Conservation (phyloP, 1,140 invertebrate genomes). For the Eubasilissa regina region DNA sequence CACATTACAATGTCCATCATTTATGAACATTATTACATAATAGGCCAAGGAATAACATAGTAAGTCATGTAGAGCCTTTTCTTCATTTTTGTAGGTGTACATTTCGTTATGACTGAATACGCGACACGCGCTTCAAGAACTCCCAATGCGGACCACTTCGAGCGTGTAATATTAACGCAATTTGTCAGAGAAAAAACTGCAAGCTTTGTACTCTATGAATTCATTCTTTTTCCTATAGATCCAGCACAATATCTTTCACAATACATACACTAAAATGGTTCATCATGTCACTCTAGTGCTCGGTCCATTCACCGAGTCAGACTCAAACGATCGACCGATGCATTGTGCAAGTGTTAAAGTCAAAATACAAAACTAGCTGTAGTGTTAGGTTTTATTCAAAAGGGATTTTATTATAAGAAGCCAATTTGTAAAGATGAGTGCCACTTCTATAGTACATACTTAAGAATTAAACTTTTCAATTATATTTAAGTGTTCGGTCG, state of each 20-base stretch:
- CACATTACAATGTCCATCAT: too few species aligned
- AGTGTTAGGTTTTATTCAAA: not conserved
- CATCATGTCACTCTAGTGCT: slow-evolving; percentile 10
- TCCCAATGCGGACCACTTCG: slow-evolving; percentile 45
- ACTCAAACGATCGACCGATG: not conserved
- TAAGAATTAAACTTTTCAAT: slow-evolving; percentile 22
- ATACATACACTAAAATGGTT: not conserved
- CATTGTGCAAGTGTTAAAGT: slow-evolving; percentile 24
- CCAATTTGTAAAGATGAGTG: slow-evolving; percentile 8
- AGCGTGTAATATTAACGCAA: slow-evolving; percentile 57
- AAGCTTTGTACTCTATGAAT: slow-evolving; percentile 16
- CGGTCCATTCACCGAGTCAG: slow-evolving; percentile 3
- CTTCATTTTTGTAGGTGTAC: not conserved
- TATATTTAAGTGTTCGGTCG: not conserved
- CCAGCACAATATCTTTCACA: not conserved
- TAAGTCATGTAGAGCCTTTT: too few species aligned
- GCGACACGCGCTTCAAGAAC: slow-evolving; percentile 44
- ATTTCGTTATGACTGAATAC: not conserved
- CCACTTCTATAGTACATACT: not conserved
- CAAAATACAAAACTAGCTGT: not conserved
- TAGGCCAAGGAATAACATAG: too few species aligned
- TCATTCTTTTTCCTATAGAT: slow-evolving; percentile 4
- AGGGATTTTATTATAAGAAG: slow-evolving; percentile 15
- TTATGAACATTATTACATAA: too few species aligned
- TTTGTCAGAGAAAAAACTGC: slow-evolving; percentile 49